Percentiles rank a stretch among this genome's conserved stretches.
phyloP scores from a whole-genome alignment of 2,797 vertebrate species.

The Hapalemur alaotrensis region DNA sequence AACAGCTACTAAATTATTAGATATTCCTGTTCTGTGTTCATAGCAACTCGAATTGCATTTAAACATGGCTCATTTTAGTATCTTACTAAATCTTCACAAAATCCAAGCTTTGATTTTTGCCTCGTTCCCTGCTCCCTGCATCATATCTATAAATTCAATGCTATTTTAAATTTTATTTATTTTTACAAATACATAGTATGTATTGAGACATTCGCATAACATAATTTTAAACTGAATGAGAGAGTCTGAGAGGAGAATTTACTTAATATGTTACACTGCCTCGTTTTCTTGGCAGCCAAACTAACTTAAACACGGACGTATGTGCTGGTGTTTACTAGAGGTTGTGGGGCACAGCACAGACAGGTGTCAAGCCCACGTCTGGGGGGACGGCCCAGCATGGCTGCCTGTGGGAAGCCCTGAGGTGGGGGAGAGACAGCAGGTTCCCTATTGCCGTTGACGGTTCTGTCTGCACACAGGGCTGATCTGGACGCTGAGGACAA shows the following conservation, averaged over 20 bases:
- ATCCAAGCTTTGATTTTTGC: not conserved
- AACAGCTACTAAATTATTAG: not conserved
- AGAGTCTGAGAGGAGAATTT: not conserved
- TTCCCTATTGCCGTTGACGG: accelerated
- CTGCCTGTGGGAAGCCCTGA: accelerated
- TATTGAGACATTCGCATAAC: not conserved
- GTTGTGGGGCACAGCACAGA: accelerated
- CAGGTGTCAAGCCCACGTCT: not conserved
- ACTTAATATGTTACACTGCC: not conserved
- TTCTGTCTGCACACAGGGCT: accelerated
- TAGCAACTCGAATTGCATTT: not conserved
- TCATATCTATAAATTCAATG: too few relatives aligned
- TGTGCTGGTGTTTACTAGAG: not conserved
- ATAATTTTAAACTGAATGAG: not conserved
- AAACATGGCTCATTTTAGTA: not conserved
- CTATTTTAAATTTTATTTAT: not conserved
- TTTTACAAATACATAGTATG: not conserved
- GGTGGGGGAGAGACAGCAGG: accelerated
- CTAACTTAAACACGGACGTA: not conserved
- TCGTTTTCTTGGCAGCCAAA: not conserved
- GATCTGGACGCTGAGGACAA: accelerated
- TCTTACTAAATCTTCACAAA: not conserved
- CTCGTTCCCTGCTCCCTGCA: not conserved
- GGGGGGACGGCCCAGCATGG: accelerated
- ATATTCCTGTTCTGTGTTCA: too few relatives aligned